Evolutionary conservation across 1,140 invertebrate genomes (phyloP), one percentile per base, ranked within the genome.

Genomic region (Drosophila lowei): DNA sequence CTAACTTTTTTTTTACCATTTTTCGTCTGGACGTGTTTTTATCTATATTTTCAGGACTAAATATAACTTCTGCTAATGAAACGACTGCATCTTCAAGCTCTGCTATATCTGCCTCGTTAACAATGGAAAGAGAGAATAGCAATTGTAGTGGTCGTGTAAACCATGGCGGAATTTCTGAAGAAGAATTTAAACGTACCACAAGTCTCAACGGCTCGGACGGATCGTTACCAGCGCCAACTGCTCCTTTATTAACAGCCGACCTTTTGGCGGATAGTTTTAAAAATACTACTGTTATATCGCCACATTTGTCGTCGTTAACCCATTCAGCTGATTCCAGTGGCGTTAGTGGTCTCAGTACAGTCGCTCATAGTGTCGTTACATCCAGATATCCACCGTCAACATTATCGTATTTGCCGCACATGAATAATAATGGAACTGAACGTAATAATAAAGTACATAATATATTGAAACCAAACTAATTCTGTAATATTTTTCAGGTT

Each of bases 51-150:
- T 6, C 7, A 71, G 72, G 58, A 13, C 7, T 58, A 43, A 72
- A 61, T 55, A 38, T 13, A 38, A 38, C 11, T 38, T 23, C 61
- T 0, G 25, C 21, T 2, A 63, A 50, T 62, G 78, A 65, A 34
- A 46, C 48, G 34, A 58, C 43, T 8, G 38, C 55, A 21, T 49
- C 53, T 1, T 72, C 76, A 28, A 63, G 30, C 6, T 72, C 66
- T 11, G 56, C 63, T 1, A 57, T 63, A 21, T 70, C 48, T n/a
- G 53, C 54, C 25, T 75, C 57, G 4, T 47, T 60, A 21, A 62
- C 58, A 1, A 67, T 75, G 34, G 77, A 86, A 62, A 66, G 67
- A 13, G 77, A 77, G 2, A 72, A 66, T n/a, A 83, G 59, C 13
- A 74, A 83, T 58, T 67, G 65, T 25, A 72, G 63, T 46, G 66